Evolutionary conservation across 2,888 invertebrate species (phyloP).

Genomic region (Thecophora atra): DNA sequence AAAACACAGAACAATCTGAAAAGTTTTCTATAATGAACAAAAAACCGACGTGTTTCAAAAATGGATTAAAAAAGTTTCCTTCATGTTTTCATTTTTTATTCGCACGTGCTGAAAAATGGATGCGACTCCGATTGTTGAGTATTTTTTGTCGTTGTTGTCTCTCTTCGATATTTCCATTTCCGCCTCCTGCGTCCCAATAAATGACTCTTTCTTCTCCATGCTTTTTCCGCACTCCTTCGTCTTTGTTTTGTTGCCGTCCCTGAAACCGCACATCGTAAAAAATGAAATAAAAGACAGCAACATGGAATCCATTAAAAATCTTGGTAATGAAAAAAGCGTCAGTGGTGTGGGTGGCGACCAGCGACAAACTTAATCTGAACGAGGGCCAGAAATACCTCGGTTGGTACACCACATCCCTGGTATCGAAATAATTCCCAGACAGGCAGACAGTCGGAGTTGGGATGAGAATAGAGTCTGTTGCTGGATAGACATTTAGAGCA

Average conservation of each 20-base stretch:
- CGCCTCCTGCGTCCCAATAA: neutral
- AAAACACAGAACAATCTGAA: too few relatives aligned
- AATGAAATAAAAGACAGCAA: neutral
- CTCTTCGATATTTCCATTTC: neutral
- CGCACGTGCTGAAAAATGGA: neutral
- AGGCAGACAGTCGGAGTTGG: too few relatives aligned
- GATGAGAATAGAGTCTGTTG: neutral
- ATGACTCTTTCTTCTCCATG: neutral
- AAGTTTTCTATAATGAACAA: neutral
- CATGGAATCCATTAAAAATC: conserved; percentile 16
- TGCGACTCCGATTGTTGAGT: neutral
- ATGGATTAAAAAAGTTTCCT: neutral
- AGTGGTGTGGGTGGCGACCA: neutral
- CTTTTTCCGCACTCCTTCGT: neutral
- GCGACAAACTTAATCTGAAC: neutral
- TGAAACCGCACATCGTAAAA: neutral
- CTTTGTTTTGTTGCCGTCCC: neutral
- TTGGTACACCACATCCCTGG: neutral
- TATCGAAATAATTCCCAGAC: neutral
- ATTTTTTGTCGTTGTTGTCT: conserved; percentile 2
- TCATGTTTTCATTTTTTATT: neutral
- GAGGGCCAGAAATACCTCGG: neutral
- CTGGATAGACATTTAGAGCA: neutral
- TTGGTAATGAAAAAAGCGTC: neutral
- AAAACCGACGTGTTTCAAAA: neutral